Evolutionary conservation across 2,888 invertebrate species (phyloP).

Genomic region (Standfussiana lucernea): DNA sequence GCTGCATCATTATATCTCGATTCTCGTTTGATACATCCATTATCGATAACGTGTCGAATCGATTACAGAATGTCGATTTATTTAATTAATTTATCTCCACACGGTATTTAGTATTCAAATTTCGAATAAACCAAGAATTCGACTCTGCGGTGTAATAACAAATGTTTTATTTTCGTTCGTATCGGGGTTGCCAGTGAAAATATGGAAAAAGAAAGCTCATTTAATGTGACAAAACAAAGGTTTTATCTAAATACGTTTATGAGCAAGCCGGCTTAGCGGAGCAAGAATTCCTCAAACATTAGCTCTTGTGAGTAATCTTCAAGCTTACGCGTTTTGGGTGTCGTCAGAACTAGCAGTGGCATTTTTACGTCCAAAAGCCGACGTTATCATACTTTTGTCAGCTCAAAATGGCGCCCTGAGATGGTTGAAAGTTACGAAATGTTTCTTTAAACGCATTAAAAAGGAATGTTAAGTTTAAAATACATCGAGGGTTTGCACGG

Average conservation of each 20-base stretch:
- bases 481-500: conserved; percentile 28
- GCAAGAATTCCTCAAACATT: conserved; percentile 85
- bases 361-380: conserved; percentile 71
- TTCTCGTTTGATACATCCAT: conserved; percentile 51
- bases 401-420: conserved; percentile 44
- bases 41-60: conserved; percentile 57
- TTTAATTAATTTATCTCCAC: conserved; percentile 56
- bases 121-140: conserved; percentile 40
- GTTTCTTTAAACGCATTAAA: conserved; percentile 35
- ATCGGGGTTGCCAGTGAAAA: conserved; percentile 20
- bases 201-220: conserved; percentile 37
- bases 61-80: conserved; percentile 54
- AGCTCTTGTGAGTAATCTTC: conserved; percentile 81
- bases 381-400: conserved; percentile 66
- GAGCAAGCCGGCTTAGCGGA: conserved; percentile 63
- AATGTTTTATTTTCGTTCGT: conserved; percentile 5
- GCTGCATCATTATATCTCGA: conserved; percentile 46
- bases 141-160: conserved; percentile 12
- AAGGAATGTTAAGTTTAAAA: conserved; percentile 32
- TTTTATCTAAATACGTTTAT: conserved; percentile 68
- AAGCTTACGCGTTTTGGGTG: conserved; percentile 68
- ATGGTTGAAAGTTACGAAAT: conserved; percentile 65
- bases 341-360: conserved; percentile 66
- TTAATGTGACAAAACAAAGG: conserved; percentile 62
- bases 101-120: conserved; percentile 43